Evolutionary conservation across 2,888 invertebrate genomes (phyloP).

Genomic region (Conops quadrifasciatus): DNA sequence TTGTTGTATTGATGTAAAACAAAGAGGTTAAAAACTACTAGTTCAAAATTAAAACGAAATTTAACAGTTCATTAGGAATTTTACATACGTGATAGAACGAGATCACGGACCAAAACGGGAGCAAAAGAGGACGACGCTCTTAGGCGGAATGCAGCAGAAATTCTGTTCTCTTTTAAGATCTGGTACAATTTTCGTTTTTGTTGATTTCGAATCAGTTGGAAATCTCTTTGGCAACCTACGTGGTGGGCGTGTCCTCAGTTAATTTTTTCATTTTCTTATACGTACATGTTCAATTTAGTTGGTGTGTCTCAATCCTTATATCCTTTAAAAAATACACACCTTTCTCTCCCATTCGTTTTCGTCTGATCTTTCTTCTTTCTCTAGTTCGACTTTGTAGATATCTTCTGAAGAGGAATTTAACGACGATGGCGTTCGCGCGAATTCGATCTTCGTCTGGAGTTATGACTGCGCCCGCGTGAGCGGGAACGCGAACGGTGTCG

Average conservation of each 20-base stretch:
- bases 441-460: constrained; percentile 57
- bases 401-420: constrained; percentile 47
- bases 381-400: background rate
- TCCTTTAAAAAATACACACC: background rate
- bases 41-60: constrained; percentile 2
- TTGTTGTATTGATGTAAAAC: constrained; percentile 19
- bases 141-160: background rate
- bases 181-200: background rate
- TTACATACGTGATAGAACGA: constrained; percentile 29
- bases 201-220: background rate
- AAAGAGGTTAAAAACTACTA: constrained; percentile 7
- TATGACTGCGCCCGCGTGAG: constrained; percentile 54
- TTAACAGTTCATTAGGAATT: constrained; percentile 21
- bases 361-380: background rate
- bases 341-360: background rate
- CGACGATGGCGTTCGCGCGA: constrained; percentile 64
- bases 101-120: constrained; percentile 2
- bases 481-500: constrained; percentile 56
- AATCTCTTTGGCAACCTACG: background rate
- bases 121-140: background rate
- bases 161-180: background rate
- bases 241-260: background rate
- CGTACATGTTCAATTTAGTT: no score
- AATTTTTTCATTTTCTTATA: background rate
- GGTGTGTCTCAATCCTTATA: background rate